These are phyloP conservation scores for Mustelus asterias DNA, from an alignment of 2,113 vertebrate genomes.

Conservation along the genomic window DNA sequence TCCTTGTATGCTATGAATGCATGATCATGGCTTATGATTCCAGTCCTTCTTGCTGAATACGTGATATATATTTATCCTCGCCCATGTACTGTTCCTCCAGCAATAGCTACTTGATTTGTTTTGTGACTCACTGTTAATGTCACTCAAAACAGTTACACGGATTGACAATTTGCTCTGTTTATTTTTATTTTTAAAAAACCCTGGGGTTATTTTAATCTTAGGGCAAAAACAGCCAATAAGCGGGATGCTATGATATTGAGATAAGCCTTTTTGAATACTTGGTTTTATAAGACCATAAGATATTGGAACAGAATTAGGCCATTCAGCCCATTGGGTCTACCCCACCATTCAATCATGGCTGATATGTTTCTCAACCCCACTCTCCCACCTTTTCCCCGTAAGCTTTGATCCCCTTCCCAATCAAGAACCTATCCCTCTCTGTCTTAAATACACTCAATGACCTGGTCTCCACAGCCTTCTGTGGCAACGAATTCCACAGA, in stretches of 20 bases:
- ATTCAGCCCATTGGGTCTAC: no score
- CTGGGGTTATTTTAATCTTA: not conserved
- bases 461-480: no score
- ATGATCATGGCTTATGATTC: not conserved
- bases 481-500: no score
- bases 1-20: not conserved
- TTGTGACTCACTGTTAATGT: not conserved
- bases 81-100: not conserved
- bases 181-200: not conserved
- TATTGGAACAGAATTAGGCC: no score
- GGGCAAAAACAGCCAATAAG: not conserved
- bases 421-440: no score
- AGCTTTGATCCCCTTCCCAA: no score
- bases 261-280: not conserved
- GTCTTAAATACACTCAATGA: no score
- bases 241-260: not conserved
- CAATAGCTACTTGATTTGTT: not conserved
- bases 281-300: not conserved
- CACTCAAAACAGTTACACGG: not conserved
- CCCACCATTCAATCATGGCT: no score
- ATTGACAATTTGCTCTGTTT: not conserved
- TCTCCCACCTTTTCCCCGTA: no score
- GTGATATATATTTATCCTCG: not conserved
- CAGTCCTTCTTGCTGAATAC: not conserved
- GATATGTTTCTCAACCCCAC: no score